A percentile compares a stretch with the other conserved stretches of the same genome.
Conservation (phyloP, 2,888 invertebrate genomes). For the Arrhopalites spinosus region DNA sequence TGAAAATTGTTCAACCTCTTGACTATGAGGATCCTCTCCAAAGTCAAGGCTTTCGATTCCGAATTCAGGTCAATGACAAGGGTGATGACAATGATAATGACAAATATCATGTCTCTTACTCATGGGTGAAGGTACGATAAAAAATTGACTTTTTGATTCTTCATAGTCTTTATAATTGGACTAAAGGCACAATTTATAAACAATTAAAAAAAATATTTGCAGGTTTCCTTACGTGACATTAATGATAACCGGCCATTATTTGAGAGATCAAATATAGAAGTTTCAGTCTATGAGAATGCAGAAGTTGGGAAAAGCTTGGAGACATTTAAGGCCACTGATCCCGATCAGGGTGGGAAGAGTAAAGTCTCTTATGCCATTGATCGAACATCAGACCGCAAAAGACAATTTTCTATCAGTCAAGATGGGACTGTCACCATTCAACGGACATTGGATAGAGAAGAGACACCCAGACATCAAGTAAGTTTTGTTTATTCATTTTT, state of each 20-base stretch:
- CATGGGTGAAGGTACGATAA: slow-evolving; percentile 74
- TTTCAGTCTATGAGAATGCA: slow-evolving; percentile 88
- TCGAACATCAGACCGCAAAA: slow-evolving; percentile 85
- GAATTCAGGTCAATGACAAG: slow-evolving; percentile 92
- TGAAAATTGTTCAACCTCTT: slow-evolving; percentile 92
- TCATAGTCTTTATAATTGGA: background rate
- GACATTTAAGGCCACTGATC: slow-evolving; percentile 93
- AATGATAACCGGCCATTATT: slow-evolving; percentile 65
- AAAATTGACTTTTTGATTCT: background rate
- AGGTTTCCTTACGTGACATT: slow-evolving; percentile 80
- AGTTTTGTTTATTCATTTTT: background rate
- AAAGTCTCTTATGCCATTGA: slow-evolving; percentile 87
- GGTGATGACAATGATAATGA: slow-evolving; percentile 95
- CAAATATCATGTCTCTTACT: slow-evolving; percentile 94
- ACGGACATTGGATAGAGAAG: slow-evolving; percentile 88
- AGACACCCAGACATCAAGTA: slow-evolving; percentile 87
- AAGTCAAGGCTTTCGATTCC: slow-evolving; percentile 92
- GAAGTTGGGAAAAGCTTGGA: slow-evolving; percentile 87
- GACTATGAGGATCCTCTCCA: slow-evolving; percentile 94
- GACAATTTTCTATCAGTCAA: slow-evolving; percentile 92
- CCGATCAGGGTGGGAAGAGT: slow-evolving; percentile 92
- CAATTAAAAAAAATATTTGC: too few relatives aligned
- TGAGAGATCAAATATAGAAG: slow-evolving; percentile 90
- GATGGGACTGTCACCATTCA: slow-evolving; percentile 95
- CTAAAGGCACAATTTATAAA: too few relatives aligned